A percentile compares a stretch with the other conserved stretches of the same genome.
Evolutionary conservation across 2,113 vertebrate genomes (phyloP).

Genomic region (Trinectes maculatus): DNA sequence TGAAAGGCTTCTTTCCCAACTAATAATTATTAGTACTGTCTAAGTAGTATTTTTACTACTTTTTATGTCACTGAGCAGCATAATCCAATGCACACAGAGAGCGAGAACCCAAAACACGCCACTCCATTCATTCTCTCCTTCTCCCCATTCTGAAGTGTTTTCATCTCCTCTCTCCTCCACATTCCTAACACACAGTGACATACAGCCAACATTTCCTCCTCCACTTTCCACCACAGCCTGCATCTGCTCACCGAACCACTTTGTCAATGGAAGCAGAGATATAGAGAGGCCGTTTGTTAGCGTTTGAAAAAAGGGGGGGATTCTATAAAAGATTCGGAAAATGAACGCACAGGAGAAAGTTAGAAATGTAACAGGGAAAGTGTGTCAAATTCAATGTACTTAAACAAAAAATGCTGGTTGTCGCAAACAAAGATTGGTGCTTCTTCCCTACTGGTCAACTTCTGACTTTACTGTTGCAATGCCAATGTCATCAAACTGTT

Average conservation of each 20-base stretch:
- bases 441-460: too few species aligned
- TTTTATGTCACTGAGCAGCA: conserved; percentile 16
- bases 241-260: conserved; percentile 40
- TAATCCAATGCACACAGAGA: background rate
- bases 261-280: conserved; percentile 57
- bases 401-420: too few species aligned
- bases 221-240: conserved; percentile 36
- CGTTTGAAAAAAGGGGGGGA: background rate
- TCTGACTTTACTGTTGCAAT: too few species aligned
- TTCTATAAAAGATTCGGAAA: background rate
- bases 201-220: conserved; percentile 45
- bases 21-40: conserved; percentile 5
- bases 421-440: too few species aligned
- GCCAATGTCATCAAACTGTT: background rate
- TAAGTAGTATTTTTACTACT: background rate
- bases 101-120: conserved; percentile 6
- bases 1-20: background rate
- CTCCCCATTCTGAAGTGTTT: conserved; percentile 10
- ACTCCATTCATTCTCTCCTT: conserved; percentile 7
- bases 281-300: background rate
- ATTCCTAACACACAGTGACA: conserved; percentile 33
- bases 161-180: conserved; percentile 37
- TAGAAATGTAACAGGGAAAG: background rate
- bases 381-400: too few species aligned
- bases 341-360: background rate